Evolutionary conservation across 1,140 invertebrate genomes (phyloP).

Genomic region (Drosophila serrata): DNA sequence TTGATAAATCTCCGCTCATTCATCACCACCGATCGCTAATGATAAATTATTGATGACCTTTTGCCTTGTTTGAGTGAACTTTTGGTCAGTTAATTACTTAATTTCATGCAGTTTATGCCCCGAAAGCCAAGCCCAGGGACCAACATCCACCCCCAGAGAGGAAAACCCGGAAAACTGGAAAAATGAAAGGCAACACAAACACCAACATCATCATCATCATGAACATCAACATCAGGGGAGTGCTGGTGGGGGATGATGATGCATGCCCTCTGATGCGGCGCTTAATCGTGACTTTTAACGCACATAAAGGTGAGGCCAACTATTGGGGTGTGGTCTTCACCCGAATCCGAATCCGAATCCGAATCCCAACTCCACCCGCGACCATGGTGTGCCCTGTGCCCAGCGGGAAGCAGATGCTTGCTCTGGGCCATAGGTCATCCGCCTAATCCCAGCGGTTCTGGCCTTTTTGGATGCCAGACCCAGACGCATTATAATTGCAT

Average conservation of each 20-base stretch:
- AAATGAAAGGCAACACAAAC: slow-evolving; percentile 4
- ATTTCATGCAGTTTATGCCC: slow-evolving; percentile 79
- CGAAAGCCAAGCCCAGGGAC: slow-evolving; percentile 54
- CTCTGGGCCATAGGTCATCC: slow-evolving; percentile 19
- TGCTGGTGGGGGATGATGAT: slow-evolving; percentile 23
- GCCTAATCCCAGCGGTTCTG: slow-evolving; percentile 60
- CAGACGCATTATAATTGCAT: slow-evolving; percentile 66
- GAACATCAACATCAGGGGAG: slow-evolving; percentile 3
- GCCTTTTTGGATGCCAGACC: slow-evolving; percentile 49
- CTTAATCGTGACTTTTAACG: slow-evolving; percentile 78
- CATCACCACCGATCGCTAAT: slow-evolving; percentile 40
- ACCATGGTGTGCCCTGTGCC: background rate
- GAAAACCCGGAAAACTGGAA: slow-evolving; percentile 8
- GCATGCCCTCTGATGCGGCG: slow-evolving; percentile 38
- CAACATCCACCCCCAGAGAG: slow-evolving; percentile 29
- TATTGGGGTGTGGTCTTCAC: slow-evolving; percentile 47
- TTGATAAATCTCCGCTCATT: slow-evolving; percentile 58
- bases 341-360: background rate
- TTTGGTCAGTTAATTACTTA: slow-evolving; percentile 72
- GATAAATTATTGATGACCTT: slow-evolving; percentile 25
- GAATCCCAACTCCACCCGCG: background rate
- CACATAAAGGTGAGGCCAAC: slow-evolving; percentile 51
- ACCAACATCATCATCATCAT: background rate
- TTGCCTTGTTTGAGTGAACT: slow-evolving; percentile 45
- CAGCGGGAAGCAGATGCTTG: slow-evolving; percentile 43